Base-by-base conservation (phyloP, 2,888 invertebrate genomes). In the Agrilus mali region DNA sequence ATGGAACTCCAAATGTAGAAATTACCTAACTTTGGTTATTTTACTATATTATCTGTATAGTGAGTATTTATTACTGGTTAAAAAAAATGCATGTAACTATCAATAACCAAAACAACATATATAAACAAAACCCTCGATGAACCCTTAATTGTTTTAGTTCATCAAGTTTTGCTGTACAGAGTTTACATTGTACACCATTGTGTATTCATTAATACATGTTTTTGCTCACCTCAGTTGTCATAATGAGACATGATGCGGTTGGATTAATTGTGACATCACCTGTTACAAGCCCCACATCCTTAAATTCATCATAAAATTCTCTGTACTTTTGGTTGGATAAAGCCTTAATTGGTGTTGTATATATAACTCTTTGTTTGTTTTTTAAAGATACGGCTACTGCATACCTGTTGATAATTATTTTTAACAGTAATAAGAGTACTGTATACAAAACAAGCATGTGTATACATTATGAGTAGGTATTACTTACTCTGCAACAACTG, bases 241-340 rank as follows among this genome's bases (percentile, higher is more conserved):
- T 99, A 52, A 99, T 95, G 33, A 99, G 77, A 66, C 96, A 93
- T 42, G 94, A 94, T 12, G 98, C 98, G 32, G 86, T 85, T 4
- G 97, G 97, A 71, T 98, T 98, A 42, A 99, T 95, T 0, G 98
- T 99, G 2, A 98, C 97, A 71, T 99, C 98, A 31, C 98, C 98
- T 17, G 98, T 99, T 52, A 99, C 86, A 38, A 99, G 73, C 34
- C 98, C 98, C 8, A 99, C 98, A 69, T 99, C 98, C 65, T 85
- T 82, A 60, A 97, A 97, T 66, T 96, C 94, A 60, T 97, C 97
- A 47, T 82, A 85, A 63, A 99, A 89, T 65, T 99, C 98, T 50
- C 98, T 74, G 66, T 94, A 99, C 64, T 99, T 99, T 68, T 99
- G 98, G 73, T 99, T 99, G 55, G 96, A 96, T 36, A 99, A 70